Conservation (phyloP, 2,113 vertebrate genomes). For the Philantomba maxwellii region DNA sequence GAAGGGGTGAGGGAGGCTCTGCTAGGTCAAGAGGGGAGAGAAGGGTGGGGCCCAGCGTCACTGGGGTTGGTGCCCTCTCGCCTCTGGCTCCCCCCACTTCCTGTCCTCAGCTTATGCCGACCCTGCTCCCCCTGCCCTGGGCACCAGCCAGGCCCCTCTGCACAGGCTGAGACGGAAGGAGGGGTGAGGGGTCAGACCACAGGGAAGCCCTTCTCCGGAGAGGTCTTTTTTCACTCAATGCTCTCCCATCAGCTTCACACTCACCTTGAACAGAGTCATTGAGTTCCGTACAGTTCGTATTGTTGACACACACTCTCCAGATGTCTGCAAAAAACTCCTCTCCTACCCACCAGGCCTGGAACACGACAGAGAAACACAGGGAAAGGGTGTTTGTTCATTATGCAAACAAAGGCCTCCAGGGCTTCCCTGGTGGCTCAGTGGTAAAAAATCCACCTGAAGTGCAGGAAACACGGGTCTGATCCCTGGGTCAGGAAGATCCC, state of each 20-base stretch:
- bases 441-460: neutral
- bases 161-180: neutral
- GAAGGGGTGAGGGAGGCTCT: neutral
- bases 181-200: neutral
- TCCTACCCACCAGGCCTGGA: slow-evolving; percentile 85
- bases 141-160: neutral
- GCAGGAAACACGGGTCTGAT: neutral
- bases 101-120: accelerated
- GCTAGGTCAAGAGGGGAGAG: neutral
- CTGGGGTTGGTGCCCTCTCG: neutral
- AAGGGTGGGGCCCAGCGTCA: neutral
- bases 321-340: slow-evolving; percentile 76
- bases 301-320: slow-evolving; percentile 77
- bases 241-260: neutral
- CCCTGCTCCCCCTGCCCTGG: neutral
- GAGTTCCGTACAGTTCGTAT: slow-evolving; percentile 69
- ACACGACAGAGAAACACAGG: neutral
- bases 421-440: neutral
- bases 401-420: accelerated
- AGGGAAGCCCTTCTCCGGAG: neutral
- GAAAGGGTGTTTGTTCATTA: neutral
- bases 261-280: slow-evolving; percentile 58
- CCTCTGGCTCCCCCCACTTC: neutral
- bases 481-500: neutral
- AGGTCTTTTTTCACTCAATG: neutral